phyloP scores from a whole-genome alignment of 2,113 vertebrate species.

The Phalacrocorax pelagicus region DNA sequence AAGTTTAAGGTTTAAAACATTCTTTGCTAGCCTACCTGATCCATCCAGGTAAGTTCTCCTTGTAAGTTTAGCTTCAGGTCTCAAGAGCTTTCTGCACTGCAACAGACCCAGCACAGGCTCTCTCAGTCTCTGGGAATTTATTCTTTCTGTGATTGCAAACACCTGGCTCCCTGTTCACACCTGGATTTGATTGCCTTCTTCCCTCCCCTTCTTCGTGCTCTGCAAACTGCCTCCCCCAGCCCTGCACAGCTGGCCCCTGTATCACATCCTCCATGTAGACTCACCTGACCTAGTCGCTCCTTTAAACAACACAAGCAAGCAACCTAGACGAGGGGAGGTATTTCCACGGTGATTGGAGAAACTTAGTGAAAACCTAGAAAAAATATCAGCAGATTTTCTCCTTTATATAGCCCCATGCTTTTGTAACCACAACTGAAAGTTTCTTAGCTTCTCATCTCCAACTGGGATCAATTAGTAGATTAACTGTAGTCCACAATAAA shows the following conservation, averaged over 20 bases:
- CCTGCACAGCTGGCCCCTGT: background rate
- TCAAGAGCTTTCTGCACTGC: accelerated
- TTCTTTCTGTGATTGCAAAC: background rate
- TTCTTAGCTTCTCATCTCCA: background rate
- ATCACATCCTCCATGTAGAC: accelerated
- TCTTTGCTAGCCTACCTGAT: accelerated
- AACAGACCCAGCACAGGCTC: accelerated
- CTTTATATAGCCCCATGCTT: background rate
- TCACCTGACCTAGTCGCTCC: background rate
- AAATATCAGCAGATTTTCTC: background rate
- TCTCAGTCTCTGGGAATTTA: accelerated
- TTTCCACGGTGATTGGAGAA: background rate
- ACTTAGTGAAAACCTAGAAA: background rate
- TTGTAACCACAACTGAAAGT: background rate
- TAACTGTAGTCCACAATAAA: background rate
- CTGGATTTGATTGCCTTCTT: background rate
- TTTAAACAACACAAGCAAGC: background rate
- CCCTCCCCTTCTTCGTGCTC: background rate
- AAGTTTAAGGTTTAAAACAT: accelerated
- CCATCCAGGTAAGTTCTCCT: accelerated
- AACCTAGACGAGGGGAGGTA: accelerated
- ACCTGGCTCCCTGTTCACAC: background rate
- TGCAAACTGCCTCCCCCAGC: background rate
- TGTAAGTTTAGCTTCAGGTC: accelerated
- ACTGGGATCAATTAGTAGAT: background rate